Conservation (phyloP, 2,888 invertebrate species). For the Apeira syringaria region DNA sequence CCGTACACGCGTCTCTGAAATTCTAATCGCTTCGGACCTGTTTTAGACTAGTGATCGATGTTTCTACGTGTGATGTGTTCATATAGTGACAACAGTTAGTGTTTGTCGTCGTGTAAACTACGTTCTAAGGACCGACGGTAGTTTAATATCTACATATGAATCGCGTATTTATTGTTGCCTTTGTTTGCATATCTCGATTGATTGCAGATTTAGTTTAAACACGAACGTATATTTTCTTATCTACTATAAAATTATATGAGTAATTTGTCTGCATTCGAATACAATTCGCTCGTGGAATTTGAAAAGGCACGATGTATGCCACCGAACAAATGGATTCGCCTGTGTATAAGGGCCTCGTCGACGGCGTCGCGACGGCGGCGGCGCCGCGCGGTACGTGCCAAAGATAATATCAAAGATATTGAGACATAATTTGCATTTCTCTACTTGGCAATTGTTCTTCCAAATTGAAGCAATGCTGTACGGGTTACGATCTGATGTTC, state of each 20-base stretch:
- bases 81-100: conserved; percentile 69
- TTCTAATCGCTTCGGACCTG: conserved; percentile 71
- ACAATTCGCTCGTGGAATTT: conserved; percentile 31
- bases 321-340: conserved; percentile 44
- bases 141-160: conserved; percentile 39
- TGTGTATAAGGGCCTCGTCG: conserved; percentile 41
- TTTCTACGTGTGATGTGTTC: conserved; percentile 80
- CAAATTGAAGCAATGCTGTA: conserved; percentile 76
- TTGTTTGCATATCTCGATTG: conserved; percentile 57
- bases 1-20: conserved; percentile 57
- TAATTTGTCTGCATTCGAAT: conserved; percentile 31
- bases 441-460: conserved; percentile 69
- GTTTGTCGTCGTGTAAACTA: conserved; percentile 58
- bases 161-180: conserved; percentile 71
- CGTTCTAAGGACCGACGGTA: conserved; percentile 64
- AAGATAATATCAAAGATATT: conserved; percentile 82
- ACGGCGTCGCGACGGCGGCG: conserved; percentile 13
- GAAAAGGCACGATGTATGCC: conserved; percentile 49
- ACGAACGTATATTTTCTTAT: conserved; percentile 42
- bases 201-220: conserved; percentile 48
- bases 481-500: conserved; percentile 83
- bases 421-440: conserved; percentile 70
- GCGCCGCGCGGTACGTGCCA: conserved; percentile 71
- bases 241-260: conserved; percentile 41
- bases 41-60: conserved; percentile 74